Percentiles rank a stretch among this genome's conserved stretches.
These are phyloP conservation scores for Pachypsylla venusta DNA, from an alignment of 1,140 invertebrate genomes.

Conservation along the genomic window DNA sequence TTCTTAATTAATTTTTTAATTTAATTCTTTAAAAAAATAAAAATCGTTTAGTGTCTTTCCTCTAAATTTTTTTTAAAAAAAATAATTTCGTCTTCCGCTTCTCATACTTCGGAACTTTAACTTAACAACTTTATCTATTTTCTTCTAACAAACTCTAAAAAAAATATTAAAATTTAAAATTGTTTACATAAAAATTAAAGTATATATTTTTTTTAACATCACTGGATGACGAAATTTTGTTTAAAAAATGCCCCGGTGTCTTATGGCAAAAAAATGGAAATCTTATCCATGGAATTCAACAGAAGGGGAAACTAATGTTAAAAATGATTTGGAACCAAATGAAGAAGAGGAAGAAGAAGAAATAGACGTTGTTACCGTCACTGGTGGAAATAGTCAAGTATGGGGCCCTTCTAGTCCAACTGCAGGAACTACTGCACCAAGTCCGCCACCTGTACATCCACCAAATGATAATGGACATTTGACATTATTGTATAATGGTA, in stretches of 20 bases:
- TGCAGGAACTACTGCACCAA: constrained; percentile 52
- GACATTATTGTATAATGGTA: not conserved
- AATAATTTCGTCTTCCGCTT: constrained; percentile 1
- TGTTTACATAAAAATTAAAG: too few relatives aligned
- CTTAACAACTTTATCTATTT: too few relatives aligned
- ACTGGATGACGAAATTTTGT: not conserved
- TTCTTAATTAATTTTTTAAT: not conserved
- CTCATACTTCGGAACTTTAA: not conserved
- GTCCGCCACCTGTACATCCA: constrained; percentile 39
- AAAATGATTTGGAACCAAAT: constrained; percentile 11
- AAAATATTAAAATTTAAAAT: too few relatives aligned
- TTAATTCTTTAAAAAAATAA: not conserved
- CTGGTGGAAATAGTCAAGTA: constrained; percentile 19
- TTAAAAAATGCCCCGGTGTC: constrained; percentile 28
- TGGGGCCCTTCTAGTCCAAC: constrained; percentile 56
- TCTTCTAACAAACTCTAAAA: too few relatives aligned
- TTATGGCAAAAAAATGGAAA: constrained; percentile 82
- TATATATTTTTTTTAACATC: too few relatives aligned
- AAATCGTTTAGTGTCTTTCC: constrained; percentile 1
- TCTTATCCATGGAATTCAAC: constrained; percentile 46
- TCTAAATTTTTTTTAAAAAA: not conserved
- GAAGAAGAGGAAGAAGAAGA: constrained; percentile 63
- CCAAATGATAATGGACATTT: not conserved
- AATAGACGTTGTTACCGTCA: constrained; percentile 44
- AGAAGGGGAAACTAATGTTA: not conserved